Evolutionary conservation across 2,888 invertebrate species (phyloP).

Genomic region (Cantharis lateralis): DNA sequence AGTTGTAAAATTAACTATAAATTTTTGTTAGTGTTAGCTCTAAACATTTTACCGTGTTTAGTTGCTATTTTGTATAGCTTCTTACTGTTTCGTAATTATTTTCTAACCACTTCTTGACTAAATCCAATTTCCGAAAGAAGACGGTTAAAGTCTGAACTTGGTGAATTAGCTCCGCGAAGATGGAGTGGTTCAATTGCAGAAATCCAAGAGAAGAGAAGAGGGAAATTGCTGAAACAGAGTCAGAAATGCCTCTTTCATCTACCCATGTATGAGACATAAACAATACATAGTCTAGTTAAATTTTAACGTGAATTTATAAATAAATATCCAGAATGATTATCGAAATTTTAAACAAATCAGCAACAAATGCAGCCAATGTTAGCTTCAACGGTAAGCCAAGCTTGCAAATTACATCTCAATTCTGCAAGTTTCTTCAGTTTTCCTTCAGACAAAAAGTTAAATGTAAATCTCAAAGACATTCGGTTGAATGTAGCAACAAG

Average conservation of each 20-base stretch:
- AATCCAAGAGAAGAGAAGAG: too few species aligned
- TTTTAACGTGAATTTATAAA: too few species aligned
- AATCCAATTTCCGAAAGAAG: too few species aligned
- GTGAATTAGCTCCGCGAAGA: too few species aligned
- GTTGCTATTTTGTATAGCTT: constrained; percentile 2
- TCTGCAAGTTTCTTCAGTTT: not conserved
- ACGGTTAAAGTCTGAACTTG: too few species aligned
- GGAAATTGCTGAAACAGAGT: too few species aligned
- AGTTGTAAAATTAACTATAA: constrained; percentile 27
- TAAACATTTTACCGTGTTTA: constrained; percentile 16
- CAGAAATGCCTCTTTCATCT: too few species aligned
- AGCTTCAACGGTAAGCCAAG: not conserved
- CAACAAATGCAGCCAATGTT: not conserved
- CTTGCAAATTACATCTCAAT: not conserved
- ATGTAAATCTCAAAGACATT: not conserved
- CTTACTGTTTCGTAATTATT: not conserved
- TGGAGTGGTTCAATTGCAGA: too few species aligned
- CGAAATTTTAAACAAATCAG: not conserved
- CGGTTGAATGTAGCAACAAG: not conserved
- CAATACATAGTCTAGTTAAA: too few species aligned
- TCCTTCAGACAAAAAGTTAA: not conserved
- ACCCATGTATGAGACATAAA: too few species aligned
- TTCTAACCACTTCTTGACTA: not conserved
- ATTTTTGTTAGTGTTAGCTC: constrained; percentile 18
- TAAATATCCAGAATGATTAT: too few species aligned